A percentile compares a stretch with the other conserved stretches of the same genome.
These are phyloP conservation scores for Bombyx mandarina DNA, from an alignment of 1,140 invertebrate species.

Conservation along the genomic window DNA sequence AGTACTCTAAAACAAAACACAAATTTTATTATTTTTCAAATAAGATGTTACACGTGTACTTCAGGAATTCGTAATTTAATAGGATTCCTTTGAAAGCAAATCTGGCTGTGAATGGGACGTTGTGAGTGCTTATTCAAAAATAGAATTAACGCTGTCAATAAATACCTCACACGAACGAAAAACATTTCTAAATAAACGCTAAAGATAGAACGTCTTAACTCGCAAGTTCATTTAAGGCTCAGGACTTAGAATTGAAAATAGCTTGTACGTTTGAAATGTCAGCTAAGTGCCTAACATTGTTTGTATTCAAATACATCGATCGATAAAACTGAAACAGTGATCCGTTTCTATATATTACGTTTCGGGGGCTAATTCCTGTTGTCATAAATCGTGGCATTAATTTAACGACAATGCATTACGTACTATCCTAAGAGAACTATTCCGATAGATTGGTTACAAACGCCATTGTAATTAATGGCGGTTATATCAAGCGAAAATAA, in stretches of 20 bases:
- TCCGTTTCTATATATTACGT: constrained; percentile 22
- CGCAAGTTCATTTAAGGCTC: too few species aligned
- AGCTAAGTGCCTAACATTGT: neutral
- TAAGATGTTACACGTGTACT: neutral
- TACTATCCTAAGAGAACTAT: constrained; percentile 54
- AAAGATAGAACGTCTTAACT: too few species aligned
- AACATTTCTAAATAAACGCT: too few species aligned
- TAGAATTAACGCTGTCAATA: too few species aligned
- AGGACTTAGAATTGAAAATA: too few species aligned
- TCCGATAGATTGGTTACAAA: constrained; percentile 42
- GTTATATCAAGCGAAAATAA: constrained; percentile 3
- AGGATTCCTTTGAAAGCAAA: too few species aligned
- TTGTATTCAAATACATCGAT: constrained; percentile 29
- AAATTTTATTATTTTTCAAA: neutral
- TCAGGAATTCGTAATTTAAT: too few species aligned
- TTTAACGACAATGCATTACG: constrained; percentile 64
- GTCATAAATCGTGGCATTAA: constrained; percentile 67
- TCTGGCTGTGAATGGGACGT: too few species aligned
- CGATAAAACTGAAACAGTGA: constrained; percentile 43
- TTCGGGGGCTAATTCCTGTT: constrained; percentile 43
- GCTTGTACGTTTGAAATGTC: too few species aligned
- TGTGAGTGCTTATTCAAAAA: too few species aligned
- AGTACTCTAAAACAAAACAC: neutral
- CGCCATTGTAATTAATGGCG: constrained; percentile 18
- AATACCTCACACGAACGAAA: too few species aligned